These are phyloP conservation scores for Thereva unica DNA, from an alignment of 2,888 invertebrate species.

Conservation along the genomic window DNA sequence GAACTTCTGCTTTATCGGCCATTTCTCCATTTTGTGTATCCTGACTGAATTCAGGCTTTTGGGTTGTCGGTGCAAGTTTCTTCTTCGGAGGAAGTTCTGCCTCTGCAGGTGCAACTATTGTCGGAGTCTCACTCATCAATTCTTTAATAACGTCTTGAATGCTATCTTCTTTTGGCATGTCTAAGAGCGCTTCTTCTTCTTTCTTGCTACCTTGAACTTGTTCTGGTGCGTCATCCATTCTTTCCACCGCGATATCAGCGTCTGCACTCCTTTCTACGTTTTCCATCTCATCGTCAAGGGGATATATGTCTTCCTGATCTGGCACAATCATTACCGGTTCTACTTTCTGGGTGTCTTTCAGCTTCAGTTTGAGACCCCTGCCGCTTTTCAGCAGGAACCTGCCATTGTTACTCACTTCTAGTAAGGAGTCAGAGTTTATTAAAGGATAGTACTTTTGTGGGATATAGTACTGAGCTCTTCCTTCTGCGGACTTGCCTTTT, in stretches of 20 bases:
- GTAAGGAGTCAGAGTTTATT: conserved; percentile 35
- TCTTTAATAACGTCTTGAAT: neutral
- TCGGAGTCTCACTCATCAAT: neutral
- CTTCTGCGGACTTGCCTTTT: conserved; percentile 12
- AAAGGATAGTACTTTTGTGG: conserved; percentile 37
- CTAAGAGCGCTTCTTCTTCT: neutral
- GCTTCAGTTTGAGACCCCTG: conserved; percentile 31
- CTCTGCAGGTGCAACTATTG: neutral
- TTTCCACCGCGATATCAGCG: neutral
- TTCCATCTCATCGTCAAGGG: neutral
- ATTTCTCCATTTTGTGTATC: no score
- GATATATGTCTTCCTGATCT: neutral
- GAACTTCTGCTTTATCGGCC: no score
- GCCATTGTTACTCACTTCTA: conserved; percentile 39
- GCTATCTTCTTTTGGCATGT: conserved; percentile 1
- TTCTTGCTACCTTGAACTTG: conserved; percentile 1
- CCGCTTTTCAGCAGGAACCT: conserved; percentile 39
- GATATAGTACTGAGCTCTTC: conserved; percentile 37
- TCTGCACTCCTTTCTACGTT: neutral
- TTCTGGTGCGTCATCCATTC: neutral
- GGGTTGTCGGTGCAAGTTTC: no score
- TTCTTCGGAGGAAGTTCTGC: neutral
- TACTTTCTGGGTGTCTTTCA: neutral
- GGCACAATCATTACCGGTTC: neutral
- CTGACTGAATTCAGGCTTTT: no score